Base-by-base conservation (phyloP, 2,888 invertebrate species). In the Conchocele bisecta region DNA sequence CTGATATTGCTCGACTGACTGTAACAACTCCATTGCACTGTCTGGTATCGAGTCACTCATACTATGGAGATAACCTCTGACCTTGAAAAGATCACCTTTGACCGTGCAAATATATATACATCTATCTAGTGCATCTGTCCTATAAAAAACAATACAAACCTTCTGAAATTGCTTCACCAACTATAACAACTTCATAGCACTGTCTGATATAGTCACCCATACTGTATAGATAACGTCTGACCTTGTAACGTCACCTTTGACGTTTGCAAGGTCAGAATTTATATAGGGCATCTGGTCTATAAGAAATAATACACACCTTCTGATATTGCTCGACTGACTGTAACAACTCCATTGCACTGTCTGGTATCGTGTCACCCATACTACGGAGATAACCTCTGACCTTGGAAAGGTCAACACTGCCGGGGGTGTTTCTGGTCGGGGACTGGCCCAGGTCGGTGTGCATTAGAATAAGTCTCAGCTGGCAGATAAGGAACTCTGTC, bases 1-100 rank as follows among this genome's bases (percentile, higher is more conserved):
- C 50, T 81, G 81, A 56, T 65, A 81, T 35, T 79, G 72, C 48
- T 81, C 81, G 42, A 81, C 74, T 7, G 78, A 64, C 26, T 75
- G 48, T 4, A 81, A 37, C 1, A 81, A 61, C 20, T 67, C 66
- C 42, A 61, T 60, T 7, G 75, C 81, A 44, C 59, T 60, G 3
- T 64, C 66, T 26, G 79, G 67, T 20, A 76, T 68, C 26, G 37
- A 48, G 41, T 67, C 68, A 9, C 81, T 79, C 74, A 77, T 73
- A 42, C 67, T 67, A 39, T 71, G 59, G 9, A 77, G 64, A 31
- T 70, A 77, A 48, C 74, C 70, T 60, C 53, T 66, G 20, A 77
- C 77, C 61, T 70, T 77, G 22, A 28, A 22, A 51, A 74, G 39
- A 50, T 77, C 67, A 35, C n/a, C n/a, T n/a, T n/a, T n/a, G n/a